phyloP scores from a whole-genome alignment of 2,113 vertebrate genomes.

The Trichomycterus rosablanca region DNA sequence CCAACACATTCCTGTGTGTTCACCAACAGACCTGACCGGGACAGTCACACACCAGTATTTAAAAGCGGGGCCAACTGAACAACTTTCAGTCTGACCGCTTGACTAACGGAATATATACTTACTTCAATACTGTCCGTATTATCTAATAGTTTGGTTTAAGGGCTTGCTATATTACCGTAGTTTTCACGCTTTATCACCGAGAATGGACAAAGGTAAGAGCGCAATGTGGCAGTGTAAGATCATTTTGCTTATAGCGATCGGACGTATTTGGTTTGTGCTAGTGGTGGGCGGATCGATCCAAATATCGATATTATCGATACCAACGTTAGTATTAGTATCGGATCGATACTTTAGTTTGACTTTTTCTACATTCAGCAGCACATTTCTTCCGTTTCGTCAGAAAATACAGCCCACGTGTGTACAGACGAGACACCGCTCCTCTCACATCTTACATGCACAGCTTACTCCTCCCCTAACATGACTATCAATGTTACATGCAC shows the following conservation, averaged over 20 bases:
- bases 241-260: background rate
- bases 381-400: too few species aligned
- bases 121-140: background rate
- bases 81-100: background rate
- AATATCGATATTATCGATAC: too few species aligned
- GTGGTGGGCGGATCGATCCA: too few species aligned
- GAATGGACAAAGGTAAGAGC: slow-evolving; percentile 62
- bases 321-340: too few species aligned
- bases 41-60: background rate
- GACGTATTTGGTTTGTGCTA: background rate
- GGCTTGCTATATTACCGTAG: background rate
- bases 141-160: too few species aligned
- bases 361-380: too few species aligned
- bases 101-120: background rate
- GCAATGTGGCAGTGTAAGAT: background rate
- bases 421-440: too few species aligned
- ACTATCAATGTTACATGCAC: too few species aligned
- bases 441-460: too few species aligned
- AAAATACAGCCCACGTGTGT: too few species aligned
- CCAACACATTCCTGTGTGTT: background rate
- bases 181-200: slow-evolving; percentile 11
- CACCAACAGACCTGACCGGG: background rate
- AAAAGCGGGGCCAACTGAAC: background rate
- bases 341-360: too few species aligned
- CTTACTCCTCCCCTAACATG: too few species aligned